Conservation (phyloP, 2,797 vertebrate species). For the Smutsia temminckii region DNA sequence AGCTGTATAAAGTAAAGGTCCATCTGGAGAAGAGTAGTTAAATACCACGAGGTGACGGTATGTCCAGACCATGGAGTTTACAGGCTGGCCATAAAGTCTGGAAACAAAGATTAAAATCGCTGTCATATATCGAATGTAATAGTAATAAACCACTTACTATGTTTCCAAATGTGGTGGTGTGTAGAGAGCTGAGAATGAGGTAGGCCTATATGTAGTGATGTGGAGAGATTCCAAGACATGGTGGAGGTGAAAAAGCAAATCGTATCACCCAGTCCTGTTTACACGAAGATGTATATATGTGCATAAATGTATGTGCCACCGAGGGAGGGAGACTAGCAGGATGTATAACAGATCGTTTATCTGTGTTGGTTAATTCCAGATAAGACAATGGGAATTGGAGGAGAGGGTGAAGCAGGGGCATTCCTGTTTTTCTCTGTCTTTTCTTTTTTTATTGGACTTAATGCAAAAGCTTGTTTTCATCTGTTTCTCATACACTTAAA, state of each 20-base stretch:
- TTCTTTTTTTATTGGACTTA: background rate
- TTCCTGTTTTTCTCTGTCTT: background rate
- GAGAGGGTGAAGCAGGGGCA: background rate
- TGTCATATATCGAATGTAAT: background rate
- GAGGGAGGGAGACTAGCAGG: background rate
- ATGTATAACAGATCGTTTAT: background rate
- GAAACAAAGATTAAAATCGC: background rate
- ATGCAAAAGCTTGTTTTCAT: background rate
- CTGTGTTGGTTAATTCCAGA: background rate
- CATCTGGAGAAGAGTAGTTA: background rate
- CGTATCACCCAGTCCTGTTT: background rate
- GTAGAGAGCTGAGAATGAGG: background rate
- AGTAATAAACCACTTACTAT: background rate
- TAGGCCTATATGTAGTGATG: background rate
- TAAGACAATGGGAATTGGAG: background rate
- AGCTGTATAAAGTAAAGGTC: background rate
- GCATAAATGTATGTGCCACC: background rate
- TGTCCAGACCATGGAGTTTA: background rate
- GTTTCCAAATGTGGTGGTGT: background rate
- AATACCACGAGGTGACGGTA: background rate
- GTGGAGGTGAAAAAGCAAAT: no score
- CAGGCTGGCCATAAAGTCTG: background rate
- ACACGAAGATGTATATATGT: accelerated
- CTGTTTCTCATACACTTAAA: background rate
- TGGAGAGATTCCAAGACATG: background rate